phyloP scores from a whole-genome alignment of 2,113 vertebrate genomes.

The Nycticorax nycticorax region DNA sequence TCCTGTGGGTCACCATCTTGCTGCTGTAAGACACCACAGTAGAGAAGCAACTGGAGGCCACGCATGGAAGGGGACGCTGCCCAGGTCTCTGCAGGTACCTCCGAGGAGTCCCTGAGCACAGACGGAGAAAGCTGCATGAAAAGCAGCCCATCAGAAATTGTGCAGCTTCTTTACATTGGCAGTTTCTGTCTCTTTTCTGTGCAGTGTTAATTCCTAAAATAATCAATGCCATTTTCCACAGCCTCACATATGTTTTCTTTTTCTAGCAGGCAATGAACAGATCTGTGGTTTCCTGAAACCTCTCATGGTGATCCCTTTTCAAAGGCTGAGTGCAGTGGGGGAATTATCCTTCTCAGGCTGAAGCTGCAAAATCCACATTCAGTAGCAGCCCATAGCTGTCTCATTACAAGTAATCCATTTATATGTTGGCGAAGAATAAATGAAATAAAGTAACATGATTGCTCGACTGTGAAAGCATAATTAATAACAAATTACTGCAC shows the following conservation, averaged over 20 bases:
- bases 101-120: background rate
- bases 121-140: background rate
- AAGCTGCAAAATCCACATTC: background rate
- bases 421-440: background rate
- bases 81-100: background rate
- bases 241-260: background rate
- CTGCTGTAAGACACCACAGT: background rate
- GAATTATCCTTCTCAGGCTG: background rate
- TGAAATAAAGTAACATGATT: background rate
- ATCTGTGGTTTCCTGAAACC: background rate
- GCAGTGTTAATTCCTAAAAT: background rate
- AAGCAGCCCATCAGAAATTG: background rate
- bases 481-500: background rate
- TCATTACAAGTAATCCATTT: background rate
- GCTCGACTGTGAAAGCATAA: background rate
- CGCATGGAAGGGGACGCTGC: accelerated
- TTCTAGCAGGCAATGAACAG: background rate
- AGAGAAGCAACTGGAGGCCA: background rate
- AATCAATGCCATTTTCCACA: background rate
- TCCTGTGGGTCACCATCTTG: background rate
- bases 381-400: background rate
- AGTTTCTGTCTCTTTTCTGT: background rate
- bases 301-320: background rate
- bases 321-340: background rate
- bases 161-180: background rate